Evolutionary conservation across 30 jellyfish, hydroid and myxozoan species (phyloP).

Genomic region (Aurelia sp.): DNA sequence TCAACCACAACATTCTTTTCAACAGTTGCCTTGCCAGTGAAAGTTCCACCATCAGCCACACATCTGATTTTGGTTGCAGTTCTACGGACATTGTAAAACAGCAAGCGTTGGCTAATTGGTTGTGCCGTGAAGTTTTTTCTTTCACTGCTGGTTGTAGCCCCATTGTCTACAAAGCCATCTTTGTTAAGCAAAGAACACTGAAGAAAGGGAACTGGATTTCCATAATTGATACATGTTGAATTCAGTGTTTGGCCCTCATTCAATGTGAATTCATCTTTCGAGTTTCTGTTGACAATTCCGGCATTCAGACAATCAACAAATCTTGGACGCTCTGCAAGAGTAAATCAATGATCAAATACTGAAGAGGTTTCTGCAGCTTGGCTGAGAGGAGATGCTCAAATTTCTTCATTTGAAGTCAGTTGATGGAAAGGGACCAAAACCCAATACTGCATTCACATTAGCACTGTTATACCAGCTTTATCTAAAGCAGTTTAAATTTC

Average conservation of each 20-base stretch:
- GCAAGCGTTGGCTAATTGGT: neutral
- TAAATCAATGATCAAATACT: no score
- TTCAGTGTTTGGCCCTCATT: slow-evolving; percentile 4
- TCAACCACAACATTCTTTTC: neutral
- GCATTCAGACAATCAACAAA: neutral
- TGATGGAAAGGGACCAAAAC: no score
- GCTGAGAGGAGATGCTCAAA: no score
- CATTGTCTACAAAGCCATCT: neutral
- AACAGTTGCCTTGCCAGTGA: neutral
- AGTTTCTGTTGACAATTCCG: neutral
- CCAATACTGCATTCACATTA: no score
- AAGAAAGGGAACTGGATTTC: slow-evolving; percentile 6
- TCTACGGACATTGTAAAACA: neutral
- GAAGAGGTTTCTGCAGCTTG: no score
- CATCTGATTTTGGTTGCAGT: neutral
- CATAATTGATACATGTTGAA: neutral
- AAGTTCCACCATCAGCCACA: neutral
- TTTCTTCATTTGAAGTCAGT: no score
- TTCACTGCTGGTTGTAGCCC: neutral
- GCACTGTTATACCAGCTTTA: no score
- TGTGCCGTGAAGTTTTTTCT: neutral
- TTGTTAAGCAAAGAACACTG: neutral
- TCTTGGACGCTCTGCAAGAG: neutral
- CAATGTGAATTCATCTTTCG: neutral
- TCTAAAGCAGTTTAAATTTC: no score